A percentile compares a stretch with the other conserved stretches of the same genome.
phyloP scores from a whole-genome alignment of 2,888 invertebrate genomes.

The Tinea pellionella region DNA sequence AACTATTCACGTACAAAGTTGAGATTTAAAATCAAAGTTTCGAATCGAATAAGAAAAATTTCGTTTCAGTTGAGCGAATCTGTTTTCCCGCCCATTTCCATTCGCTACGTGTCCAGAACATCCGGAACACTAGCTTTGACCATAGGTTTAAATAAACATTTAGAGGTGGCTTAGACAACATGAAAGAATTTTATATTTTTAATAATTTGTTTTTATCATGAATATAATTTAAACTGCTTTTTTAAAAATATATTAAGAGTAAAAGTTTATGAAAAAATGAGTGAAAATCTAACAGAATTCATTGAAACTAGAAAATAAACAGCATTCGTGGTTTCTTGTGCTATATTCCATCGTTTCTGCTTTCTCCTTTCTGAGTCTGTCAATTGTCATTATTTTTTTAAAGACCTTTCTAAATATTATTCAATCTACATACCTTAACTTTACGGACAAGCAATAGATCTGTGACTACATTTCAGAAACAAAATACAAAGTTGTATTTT shows the following conservation, averaged over 20 bases:
- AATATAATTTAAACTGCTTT: too few relatives aligned
- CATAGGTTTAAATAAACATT: background rate
- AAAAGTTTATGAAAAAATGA: too few relatives aligned
- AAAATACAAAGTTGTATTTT: background rate
- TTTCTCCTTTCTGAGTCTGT: too few relatives aligned
- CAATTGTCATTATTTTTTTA: too few relatives aligned
- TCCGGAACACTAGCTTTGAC: background rate
- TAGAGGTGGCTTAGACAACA: too few relatives aligned
- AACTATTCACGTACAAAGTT: conserved; percentile 9
- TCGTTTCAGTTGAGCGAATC: background rate
- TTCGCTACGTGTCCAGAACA: conserved; percentile 12
- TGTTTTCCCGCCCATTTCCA: conserved; percentile 14
- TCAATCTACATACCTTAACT: background rate
- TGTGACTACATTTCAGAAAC: conserved; percentile 1
- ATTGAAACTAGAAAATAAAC: too few relatives aligned
- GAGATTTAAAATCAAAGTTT: conserved; percentile 15
- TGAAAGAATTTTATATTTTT: too few relatives aligned
- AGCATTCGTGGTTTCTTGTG: too few relatives aligned
- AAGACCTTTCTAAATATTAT: background rate
- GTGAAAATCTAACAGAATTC: too few relatives aligned
- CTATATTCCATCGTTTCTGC: too few relatives aligned
- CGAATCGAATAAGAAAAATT: conserved; percentile 14
- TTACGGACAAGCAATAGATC: conserved; percentile 3
- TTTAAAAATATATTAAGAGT: too few relatives aligned
- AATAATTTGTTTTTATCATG: too few relatives aligned